Conservation (phyloP, 92 coral and sea anemone species). For the Paramuricea clavata region DNA sequence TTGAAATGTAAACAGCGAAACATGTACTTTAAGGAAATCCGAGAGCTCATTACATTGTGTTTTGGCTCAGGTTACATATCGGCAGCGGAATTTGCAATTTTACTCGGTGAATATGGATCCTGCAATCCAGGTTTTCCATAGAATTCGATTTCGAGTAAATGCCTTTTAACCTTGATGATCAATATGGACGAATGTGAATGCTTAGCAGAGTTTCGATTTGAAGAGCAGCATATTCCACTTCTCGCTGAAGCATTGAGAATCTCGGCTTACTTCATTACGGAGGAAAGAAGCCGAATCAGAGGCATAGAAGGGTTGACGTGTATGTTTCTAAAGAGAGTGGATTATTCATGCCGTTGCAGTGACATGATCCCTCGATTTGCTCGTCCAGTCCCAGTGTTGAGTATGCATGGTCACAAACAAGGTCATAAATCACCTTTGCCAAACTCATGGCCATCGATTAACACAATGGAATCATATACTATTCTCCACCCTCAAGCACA, state of each 20-base stretch:
- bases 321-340: no score
- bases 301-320: no score
- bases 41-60: not conserved
- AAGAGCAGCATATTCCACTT: no score
- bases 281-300: no score
- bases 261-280: no score
- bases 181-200: no score
- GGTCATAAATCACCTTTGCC: not conserved
- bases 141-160: not conserved
- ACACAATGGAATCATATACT: not conserved
- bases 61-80: not conserved
- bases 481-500: not conserved
- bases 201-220: no score
- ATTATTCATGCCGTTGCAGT: no score
- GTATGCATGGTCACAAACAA: not conserved
- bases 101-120: not conserved
- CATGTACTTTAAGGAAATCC: not conserved
- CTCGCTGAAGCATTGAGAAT: no score
- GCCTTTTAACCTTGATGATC: not conserved
- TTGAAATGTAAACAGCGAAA: no score
- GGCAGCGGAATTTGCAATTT: not conserved
- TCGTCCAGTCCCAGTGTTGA: no score
- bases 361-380: no score
- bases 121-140: not conserved
- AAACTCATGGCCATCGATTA: not conserved